These are phyloP conservation scores for Meandrina meandrites DNA, from an alignment of 92 coral and sea anemone species.

Conservation along the genomic window DNA sequence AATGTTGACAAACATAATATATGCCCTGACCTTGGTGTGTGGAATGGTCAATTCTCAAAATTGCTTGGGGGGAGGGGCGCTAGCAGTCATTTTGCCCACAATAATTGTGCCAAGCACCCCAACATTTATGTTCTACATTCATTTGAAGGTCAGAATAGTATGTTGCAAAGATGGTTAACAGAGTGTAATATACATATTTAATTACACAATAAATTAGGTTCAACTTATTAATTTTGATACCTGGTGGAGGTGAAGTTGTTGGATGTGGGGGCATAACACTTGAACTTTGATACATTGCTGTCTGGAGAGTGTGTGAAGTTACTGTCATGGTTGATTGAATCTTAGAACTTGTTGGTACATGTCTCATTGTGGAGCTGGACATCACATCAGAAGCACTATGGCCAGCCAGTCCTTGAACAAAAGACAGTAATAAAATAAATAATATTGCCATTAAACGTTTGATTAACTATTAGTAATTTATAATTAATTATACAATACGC, in stretches of 20 bases:
- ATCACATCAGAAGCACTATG: neutral
- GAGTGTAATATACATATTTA: too few species aligned
- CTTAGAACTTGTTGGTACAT: neutral
- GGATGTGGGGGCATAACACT: neutral
- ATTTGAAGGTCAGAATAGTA: too few species aligned
- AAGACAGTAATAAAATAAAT: neutral
- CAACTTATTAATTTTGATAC: neutral
- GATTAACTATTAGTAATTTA: neutral
- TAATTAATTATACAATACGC: too few species aligned
- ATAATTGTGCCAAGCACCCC: too few species aligned
- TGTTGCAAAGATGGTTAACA: too few species aligned
- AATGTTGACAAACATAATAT: too few species aligned
- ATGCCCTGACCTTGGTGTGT: too few species aligned
- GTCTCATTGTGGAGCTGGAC: neutral
- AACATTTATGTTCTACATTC: too few species aligned
- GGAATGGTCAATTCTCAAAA: too few species aligned
- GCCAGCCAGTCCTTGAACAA: neutral
- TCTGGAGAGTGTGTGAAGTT: neutral
- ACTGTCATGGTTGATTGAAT: neutral
- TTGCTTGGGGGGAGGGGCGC: too few species aligned
- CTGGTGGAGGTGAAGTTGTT: slow-evolving; percentile 22
- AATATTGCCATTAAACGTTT: neutral
- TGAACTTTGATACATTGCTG: slow-evolving; percentile 5
- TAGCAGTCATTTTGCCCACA: too few species aligned
- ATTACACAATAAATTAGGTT: too few species aligned